Evolutionary conservation across 2,113 vertebrate genomes (phyloP).

Genomic region (Echinops telfairi): DNA sequence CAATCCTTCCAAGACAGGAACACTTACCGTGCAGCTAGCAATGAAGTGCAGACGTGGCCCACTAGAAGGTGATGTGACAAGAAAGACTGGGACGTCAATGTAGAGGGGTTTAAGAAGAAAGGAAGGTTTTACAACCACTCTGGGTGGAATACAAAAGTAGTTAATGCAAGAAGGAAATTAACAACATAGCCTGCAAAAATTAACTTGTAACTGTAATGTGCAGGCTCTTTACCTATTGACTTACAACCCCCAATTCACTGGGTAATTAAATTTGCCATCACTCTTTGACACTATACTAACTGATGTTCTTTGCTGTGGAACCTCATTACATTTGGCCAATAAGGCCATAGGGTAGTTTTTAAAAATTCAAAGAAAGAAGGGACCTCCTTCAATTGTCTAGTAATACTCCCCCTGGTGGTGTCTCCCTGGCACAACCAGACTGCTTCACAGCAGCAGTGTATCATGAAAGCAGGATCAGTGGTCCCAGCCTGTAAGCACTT

Average conservation of each 20-base stretch:
- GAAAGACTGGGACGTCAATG: slow-evolving; percentile 1
- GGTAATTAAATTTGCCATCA: background rate
- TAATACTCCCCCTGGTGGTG: background rate
- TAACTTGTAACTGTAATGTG: background rate
- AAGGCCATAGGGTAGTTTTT: background rate
- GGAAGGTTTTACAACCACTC: background rate
- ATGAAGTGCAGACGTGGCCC: background rate
- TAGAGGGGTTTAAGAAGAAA: background rate
- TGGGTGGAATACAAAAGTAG: background rate
- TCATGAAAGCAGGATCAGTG: background rate
- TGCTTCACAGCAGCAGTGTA: background rate
- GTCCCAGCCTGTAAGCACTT: background rate
- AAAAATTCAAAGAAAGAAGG: background rate
- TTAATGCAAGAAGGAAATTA: background rate
- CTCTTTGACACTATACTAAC: background rate
- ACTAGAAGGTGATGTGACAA: background rate
- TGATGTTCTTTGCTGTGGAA: background rate
- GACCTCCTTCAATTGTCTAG: background rate
- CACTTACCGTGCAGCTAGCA: background rate
- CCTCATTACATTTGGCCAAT: background rate
- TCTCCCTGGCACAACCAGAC: background rate
- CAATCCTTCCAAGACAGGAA: background rate
- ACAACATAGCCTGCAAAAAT: background rate
- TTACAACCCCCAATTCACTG: background rate
- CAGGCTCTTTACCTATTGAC: background rate